Evolutionary conservation across 2,888 invertebrate genomes (phyloP).

Genomic region (Bhutanitis thaidina): DNA sequence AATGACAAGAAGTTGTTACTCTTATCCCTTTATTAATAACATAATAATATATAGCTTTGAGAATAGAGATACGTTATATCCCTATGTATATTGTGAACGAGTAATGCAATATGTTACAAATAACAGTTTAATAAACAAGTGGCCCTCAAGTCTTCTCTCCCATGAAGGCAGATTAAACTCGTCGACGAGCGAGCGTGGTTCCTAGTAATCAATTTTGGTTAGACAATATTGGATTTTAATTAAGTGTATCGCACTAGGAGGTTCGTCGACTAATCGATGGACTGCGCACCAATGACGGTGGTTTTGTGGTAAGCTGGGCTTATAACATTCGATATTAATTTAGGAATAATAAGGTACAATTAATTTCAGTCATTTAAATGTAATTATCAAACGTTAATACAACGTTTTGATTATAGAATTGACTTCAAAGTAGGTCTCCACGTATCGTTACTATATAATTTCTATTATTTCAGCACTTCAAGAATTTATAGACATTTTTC

Average conservation of each 20-base stretch:
- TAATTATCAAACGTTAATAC: not conserved
- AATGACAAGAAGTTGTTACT: too few species aligned
- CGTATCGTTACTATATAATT: too few species aligned
- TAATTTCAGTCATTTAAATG: constrained; percentile 4
- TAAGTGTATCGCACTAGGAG: constrained; percentile 63
- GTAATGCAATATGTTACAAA: constrained; percentile 23
- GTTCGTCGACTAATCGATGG: constrained; percentile 51
- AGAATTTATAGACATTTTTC: too few species aligned
- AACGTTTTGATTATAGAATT: too few species aligned
- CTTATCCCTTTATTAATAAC: too few species aligned
- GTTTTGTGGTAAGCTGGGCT: constrained; percentile 41
- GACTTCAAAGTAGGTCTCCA: too few species aligned
- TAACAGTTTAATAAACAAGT: constrained; percentile 33
- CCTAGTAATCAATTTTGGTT: constrained; percentile 75
- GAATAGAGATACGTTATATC: too few species aligned
- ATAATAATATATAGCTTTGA: not conserved
- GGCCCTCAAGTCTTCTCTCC: constrained; percentile 32
- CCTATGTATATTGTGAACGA: not conserved
- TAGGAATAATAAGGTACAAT: constrained; percentile 15
- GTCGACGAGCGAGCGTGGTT: constrained; percentile 41
- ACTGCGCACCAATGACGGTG: constrained; percentile 46
- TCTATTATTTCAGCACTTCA: too few species aligned
- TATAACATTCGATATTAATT: constrained; percentile 34
- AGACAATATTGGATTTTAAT: constrained; percentile 80
- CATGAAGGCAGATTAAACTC: constrained; percentile 40